Evolutionary conservation across 2,888 invertebrate species (phyloP), one percentile per base, ranked within the genome.

Genomic region (Leucozona laternaria): DNA sequence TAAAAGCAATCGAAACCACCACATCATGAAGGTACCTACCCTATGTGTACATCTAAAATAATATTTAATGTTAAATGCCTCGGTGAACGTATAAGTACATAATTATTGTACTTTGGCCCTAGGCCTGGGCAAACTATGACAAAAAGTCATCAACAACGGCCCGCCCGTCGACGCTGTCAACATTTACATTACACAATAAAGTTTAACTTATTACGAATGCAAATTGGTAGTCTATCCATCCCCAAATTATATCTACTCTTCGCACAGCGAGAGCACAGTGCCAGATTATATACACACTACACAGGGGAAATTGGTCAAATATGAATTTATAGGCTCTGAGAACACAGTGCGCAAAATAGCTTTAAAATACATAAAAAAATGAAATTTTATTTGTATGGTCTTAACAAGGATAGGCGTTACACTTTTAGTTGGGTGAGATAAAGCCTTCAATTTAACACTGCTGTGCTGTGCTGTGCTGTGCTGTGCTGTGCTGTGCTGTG

Each of bases 131-230:
- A 53, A 78, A 55, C 4, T n/a, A 78, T 68, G 22, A 83, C 62
- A 75, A 78, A 68, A 60, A 68, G 58, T 60, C 73, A 34, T 22
- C 34, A 34, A 37, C n/a, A 28, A 4, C 28, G 2, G n/a, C n/a
- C n/a, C 28, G 4, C n/a, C 55, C 28, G 28, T 25, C n/a, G 43
- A 7, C 53, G 25, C 11, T 13, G 25, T n/a, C n/a, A n/a, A 28
- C 15, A 25, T 55, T 53, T 13, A 43, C 11, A 20, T 22, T 17
- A 22, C 43, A 53, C 58, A 58, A 71, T 58, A 11, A 40, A 79
- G 71, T 72, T 76, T 10, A 71, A 50, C 75, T 79, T 71, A 84
- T 79, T 84, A 72, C 66, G 66, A 66, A 84, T 80, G 72, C 71
- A 84, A 84, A 84, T 84, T 76, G 76, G 58, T 72, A 66, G 71